Evolutionary conservation across 2,797 vertebrate species (phyloP).

Genomic region (Sylvilagus floridanus): DNA sequence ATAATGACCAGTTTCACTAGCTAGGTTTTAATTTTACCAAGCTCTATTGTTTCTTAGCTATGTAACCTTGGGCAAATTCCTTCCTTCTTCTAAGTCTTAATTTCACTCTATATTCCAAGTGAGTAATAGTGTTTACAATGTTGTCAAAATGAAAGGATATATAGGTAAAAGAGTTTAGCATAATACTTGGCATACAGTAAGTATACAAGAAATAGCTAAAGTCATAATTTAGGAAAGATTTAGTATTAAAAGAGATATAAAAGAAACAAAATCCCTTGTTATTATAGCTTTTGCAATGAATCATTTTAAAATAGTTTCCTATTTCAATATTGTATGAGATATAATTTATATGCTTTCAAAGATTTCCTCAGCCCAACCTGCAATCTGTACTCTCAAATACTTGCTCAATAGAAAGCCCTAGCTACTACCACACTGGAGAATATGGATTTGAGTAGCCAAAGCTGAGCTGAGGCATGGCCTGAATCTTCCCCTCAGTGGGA

Average conservation of each 20-base stretch:
- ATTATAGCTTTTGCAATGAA: neutral
- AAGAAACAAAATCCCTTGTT: slow-evolving; percentile 10
- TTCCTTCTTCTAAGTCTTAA: neutral
- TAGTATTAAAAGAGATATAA: neutral
- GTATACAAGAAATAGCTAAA: neutral
- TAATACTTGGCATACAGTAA: neutral
- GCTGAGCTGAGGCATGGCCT: neutral
- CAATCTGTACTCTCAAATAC: neutral
- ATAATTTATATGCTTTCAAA: neutral
- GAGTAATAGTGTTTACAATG: neutral
- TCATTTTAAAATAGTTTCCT: neutral
- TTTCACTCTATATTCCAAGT: neutral
- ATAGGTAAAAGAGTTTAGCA: slow-evolving; percentile 1
- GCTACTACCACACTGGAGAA: neutral
- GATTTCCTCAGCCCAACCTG: neutral
- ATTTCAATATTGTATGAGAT: neutral
- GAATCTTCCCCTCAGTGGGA: neutral
- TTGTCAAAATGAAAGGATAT: neutral
- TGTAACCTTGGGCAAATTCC: neutral
- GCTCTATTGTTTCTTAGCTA: neutral
- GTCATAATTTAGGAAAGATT: slow-evolving; percentile 25
- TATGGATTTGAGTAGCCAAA: neutral
- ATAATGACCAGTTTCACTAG: neutral
- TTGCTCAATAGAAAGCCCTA: neutral
- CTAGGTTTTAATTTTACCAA: neutral